A percentile compares a stretch with the other conserved stretches of the same genome.
Evolutionary conservation across 1,140 invertebrate genomes (phyloP).

Genomic region (Aplysia californica): DNA sequence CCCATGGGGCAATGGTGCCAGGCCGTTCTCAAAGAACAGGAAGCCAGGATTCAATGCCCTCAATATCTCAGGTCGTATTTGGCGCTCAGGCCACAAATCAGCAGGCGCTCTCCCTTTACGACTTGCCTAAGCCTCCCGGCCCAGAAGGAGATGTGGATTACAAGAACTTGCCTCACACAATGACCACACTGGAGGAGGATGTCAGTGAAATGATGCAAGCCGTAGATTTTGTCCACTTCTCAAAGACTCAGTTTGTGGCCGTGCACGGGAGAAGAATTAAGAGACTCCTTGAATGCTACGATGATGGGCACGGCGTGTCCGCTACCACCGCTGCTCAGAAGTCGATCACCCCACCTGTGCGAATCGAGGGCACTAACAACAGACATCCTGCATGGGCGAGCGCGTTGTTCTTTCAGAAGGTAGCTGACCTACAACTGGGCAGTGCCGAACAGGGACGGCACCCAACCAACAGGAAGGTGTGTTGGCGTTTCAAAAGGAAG

Average conservation of each 20-base stretch:
- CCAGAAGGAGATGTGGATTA: conserved; percentile 21
- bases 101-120: background rate
- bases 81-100: too few relatives aligned
- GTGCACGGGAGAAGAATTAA: conserved; percentile 39
- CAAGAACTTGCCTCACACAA: conserved; percentile 21
- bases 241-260: conserved; percentile 39
- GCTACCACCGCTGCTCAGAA: conserved; percentile 47
- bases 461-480: conserved; percentile 41
- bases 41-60: background rate
- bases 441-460: conserved; percentile 41
- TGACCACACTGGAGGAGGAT: conserved; percentile 33
- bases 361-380: conserved; percentile 41
- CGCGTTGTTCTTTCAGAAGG: conserved; percentile 37
- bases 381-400: conserved; percentile 45
- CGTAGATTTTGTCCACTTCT: conserved; percentile 39
- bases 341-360: conserved; percentile 45
- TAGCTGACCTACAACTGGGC: conserved; percentile 39
- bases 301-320: conserved; percentile 45
- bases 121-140: background rate
- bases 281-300: conserved; percentile 43
- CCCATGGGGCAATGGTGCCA: background rate
- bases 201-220: conserved; percentile 35
- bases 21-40: background rate
- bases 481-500: conserved; percentile 45
- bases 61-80: background rate